phyloP scores from a whole-genome alignment of 2,113 vertebrate genomes.

The Zosterops pallidus region DNA sequence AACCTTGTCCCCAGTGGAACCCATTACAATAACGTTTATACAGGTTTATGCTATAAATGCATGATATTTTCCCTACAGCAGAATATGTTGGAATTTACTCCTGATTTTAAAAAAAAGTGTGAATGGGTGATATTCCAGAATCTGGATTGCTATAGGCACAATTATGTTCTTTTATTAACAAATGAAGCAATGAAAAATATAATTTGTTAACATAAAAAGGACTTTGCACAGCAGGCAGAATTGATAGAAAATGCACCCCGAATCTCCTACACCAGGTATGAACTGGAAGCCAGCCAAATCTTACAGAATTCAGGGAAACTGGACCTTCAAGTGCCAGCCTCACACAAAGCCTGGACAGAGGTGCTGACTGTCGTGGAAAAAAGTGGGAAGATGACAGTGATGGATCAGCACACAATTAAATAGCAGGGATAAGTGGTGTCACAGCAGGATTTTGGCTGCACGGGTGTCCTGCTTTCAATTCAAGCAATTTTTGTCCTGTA shows the following conservation, averaged over 20 bases:
- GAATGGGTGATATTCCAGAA: background rate
- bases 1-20: conserved; percentile 18
- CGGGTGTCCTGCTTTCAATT: background rate
- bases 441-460: background rate
- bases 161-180: background rate
- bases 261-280: background rate
- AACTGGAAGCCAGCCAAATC: background rate
- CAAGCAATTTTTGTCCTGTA: background rate
- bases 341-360: background rate
- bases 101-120: background rate
- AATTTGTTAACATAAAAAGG: background rate
- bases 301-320: background rate
- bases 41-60: conserved; percentile 34
- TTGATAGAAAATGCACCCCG: background rate
- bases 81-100: conserved; percentile 17
- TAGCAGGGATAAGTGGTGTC: background rate
- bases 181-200: background rate
- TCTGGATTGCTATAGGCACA: background rate
- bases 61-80: conserved; percentile 3
- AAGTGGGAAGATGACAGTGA: background rate
- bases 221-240: background rate
- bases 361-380: fast-evolving
- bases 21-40: conserved; percentile 61
- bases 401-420: background rate
- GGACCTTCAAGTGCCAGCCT: background rate